Evolutionary conservation across 2,888 invertebrate genomes (phyloP), one percentile per base, ranked within the genome.

Genomic region (Cephus nigrinus): DNA sequence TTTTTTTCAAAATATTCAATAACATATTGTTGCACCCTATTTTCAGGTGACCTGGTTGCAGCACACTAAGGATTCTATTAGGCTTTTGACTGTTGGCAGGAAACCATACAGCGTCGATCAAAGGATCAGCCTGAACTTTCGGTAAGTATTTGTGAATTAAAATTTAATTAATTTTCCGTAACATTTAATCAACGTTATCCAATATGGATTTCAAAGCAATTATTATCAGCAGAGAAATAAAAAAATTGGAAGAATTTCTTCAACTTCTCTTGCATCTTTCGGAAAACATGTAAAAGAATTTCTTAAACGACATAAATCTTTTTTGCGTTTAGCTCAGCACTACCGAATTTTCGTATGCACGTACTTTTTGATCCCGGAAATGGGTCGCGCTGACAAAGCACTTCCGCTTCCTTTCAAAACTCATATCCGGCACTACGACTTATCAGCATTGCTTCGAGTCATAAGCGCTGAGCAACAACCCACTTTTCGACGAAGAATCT

Each of bases 31-130:
- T 15, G 15, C 4, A 15, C 40, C 1, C 1, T 15, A 80, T 75
- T 92, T 91, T 33, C 92, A 94, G 94, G 94, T 94, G 82, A 94
- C 94, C 78, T 94, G 94, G 94, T 88, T 93, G 74, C 93, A 94
- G 83, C 93, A 93, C 81, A 93, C 92, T 86, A 92, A 92, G 78
- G 93, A 94, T 81, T 93, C 92, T 40, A 93, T 94, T 84, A 93
- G 94, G 83, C 91, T 94, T 82, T 92, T 94, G 78, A 94, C 94
- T 5, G 94, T 94, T 15, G 94, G 93, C 68, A 91, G 92, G 82
- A 92, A 91, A 78, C 93, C 93, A 31, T 94, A 94, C 90, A 94
- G 93, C 88, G 92, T 93, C 78, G 94, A 94, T 88, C 93, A 93
- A 83, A 91, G 94, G 84, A 92, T 94, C 86, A 93, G 93, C 79